phyloP scores from a whole-genome alignment of 2,888 invertebrate species.

The Brachynemurus nebulosus region DNA sequence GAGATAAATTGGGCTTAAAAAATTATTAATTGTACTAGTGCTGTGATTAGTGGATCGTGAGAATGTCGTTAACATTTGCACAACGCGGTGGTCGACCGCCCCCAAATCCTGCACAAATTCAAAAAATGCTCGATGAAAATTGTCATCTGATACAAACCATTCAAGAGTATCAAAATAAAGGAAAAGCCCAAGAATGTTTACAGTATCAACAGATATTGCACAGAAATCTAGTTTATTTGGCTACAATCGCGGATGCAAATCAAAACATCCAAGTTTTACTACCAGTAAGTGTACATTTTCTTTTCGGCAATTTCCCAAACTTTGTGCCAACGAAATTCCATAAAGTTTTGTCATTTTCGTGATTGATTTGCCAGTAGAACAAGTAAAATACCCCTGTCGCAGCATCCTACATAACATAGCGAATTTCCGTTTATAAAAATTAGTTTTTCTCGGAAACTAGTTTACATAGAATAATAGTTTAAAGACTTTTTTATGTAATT shows the following conservation, averaged over 20 bases:
- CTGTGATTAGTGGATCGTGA: no score
- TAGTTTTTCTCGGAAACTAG: no score
- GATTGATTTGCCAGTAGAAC: no score
- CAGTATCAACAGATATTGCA: conserved; percentile 92
- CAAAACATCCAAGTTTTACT: conserved; percentile 82
- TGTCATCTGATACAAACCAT: conserved; percentile 93
- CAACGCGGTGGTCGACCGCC: conserved; percentile 59
- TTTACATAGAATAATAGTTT: no score
- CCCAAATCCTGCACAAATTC: conserved; percentile 72
- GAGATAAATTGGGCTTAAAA: no score
- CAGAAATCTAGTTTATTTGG: conserved; percentile 88
- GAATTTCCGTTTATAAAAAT: no score
- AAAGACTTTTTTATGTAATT: no score
- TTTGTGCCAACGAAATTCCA: no score
- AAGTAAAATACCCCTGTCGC: no score
- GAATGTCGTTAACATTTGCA: conserved; percentile 62
- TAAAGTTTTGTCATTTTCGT: no score
- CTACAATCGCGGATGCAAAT: conserved; percentile 91
- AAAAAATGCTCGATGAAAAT: conserved; percentile 96
- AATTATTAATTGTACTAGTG: no score
- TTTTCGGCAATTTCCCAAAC: neutral
- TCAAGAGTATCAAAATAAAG: conserved; percentile 91
- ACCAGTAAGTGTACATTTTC: conserved; percentile 49
- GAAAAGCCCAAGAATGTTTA: conserved; percentile 83
- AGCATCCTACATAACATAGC: no score